A percentile compares a stretch with the other conserved stretches of the same genome.
phyloP scores from a whole-genome alignment of 2,888 invertebrate species.

The Caenorhabditis plicata region DNA sequence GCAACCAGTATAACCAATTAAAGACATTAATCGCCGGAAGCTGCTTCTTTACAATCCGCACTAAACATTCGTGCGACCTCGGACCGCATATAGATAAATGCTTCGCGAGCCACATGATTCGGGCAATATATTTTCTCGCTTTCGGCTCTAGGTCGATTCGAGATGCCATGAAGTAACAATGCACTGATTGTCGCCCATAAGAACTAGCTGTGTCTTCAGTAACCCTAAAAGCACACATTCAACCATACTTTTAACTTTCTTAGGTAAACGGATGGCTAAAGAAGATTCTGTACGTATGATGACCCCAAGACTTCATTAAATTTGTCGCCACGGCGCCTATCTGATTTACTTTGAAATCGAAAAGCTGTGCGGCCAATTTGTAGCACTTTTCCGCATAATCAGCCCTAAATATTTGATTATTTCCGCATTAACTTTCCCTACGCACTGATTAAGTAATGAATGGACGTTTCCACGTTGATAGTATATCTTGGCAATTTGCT shows the following conservation, averaged over 20 bases:
- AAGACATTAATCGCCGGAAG: constrained; percentile 38
- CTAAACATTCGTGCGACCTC: constrained; percentile 19
- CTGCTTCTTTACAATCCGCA: constrained; percentile 41
- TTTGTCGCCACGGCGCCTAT: neutral
- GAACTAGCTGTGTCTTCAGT: constrained; percentile 12
- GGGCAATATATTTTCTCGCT: constrained; percentile 49
- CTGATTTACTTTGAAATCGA: constrained; percentile 8
- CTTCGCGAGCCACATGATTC: constrained; percentile 34
- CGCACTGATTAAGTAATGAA: constrained; percentile 29
- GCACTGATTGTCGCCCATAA: constrained; percentile 34
- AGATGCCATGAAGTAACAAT: constrained; percentile 51
- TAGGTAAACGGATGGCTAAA: constrained; percentile 18
- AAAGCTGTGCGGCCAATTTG: constrained; percentile 25
- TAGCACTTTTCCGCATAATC: neutral
- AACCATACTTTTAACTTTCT: constrained; percentile 7
- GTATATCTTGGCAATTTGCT: constrained; percentile 29
- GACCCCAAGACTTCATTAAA: constrained; percentile 40
- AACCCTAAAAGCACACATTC: constrained; percentile 1
- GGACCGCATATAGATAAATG: constrained; percentile 27
- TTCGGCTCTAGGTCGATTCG: constrained; percentile 44
- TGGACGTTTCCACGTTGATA: constrained; percentile 23
- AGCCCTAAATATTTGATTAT: neutral
- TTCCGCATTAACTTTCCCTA: constrained; percentile 2
- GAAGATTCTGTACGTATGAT: constrained; percentile 31
- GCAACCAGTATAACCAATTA: constrained; percentile 60